A percentile compares a stretch with the other conserved stretches of the same genome.
phyloP scores from a whole-genome alignment of 2,113 vertebrate species.

The Ammodytes marinus region DNA sequence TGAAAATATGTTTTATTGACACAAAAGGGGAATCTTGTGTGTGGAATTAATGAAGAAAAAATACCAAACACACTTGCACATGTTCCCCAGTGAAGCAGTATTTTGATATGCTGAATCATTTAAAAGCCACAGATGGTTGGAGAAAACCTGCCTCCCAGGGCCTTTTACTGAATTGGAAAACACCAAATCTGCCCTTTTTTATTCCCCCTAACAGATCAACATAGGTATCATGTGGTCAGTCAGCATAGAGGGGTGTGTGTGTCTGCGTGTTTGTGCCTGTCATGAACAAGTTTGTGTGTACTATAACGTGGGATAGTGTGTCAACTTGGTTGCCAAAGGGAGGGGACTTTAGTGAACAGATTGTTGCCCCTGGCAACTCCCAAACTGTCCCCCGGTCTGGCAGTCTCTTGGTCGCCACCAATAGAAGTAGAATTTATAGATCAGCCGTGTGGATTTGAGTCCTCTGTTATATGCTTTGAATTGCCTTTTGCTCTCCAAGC shows the following conservation, averaged over 20 bases:
- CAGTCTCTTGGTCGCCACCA: slow-evolving; percentile 49
- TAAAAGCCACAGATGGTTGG: slow-evolving; percentile 78
- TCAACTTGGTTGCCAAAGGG: slow-evolving; percentile 57
- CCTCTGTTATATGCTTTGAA: slow-evolving; percentile 50
- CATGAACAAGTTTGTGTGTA: slow-evolving; percentile 24
- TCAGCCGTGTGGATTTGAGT: slow-evolving; percentile 46
- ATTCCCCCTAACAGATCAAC: background rate
- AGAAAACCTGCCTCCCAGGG: slow-evolving; percentile 29
- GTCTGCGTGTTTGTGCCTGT: slow-evolving; percentile 21
- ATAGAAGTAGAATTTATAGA: slow-evolving; percentile 76
- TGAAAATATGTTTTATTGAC: background rate
- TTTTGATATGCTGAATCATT: slow-evolving; percentile 75
- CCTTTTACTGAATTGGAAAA: slow-evolving; percentile 33
- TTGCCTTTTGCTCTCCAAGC: slow-evolving; percentile 46
- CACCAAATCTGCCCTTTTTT: background rate
- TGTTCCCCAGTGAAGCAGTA: slow-evolving; percentile 26
- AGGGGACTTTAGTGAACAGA: slow-evolving; percentile 72
- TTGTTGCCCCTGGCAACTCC: slow-evolving; percentile 78
- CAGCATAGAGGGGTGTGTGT: slow-evolving; percentile 6
- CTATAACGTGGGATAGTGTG: slow-evolving; percentile 46
- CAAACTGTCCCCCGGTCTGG: slow-evolving; percentile 65
- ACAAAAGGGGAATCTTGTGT: background rate
- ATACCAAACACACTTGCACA: background rate
- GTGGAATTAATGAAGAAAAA: background rate
- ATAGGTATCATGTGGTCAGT: background rate